phyloP scores from a whole-genome alignment of 2,113 vertebrate species.

The Spheniscus mendiculus region DNA sequence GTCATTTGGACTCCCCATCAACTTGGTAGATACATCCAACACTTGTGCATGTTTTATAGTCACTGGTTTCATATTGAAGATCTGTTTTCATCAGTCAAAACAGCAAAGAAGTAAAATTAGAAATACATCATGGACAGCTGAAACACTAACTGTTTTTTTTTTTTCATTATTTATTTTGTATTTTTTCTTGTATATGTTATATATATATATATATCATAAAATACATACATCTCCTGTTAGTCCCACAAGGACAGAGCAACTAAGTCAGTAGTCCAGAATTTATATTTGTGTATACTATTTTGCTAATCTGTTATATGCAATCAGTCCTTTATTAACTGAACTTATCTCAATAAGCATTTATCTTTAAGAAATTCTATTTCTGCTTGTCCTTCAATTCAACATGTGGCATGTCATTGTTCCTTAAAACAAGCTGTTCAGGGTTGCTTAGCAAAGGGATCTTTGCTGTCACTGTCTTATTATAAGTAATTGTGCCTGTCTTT shows the following conservation, averaged over 20 bases:
- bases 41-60: background rate
- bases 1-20: background rate
- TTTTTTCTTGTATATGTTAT: background rate
- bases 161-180: no score
- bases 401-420: background rate
- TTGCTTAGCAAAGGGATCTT: slow-evolving; percentile 33
- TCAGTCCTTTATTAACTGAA: background rate
- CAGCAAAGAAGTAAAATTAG: background rate
- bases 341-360: background rate
- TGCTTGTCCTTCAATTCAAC: slow-evolving; percentile 1
- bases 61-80: background rate
- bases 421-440: background rate
- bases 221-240: background rate
- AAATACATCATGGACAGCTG: background rate
- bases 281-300: background rate
- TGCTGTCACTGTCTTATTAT: slow-evolving; percentile 13
- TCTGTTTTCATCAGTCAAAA: background rate
- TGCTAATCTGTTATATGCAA: background rate
- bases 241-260: background rate
- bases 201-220: background rate
- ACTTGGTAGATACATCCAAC: background rate
- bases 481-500: slow-evolving; percentile 38
- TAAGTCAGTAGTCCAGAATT: background rate
- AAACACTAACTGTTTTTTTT: background rate
- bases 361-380: background rate